Base-by-base conservation (phyloP, 2,888 invertebrate genomes). In the Rhingia campestris region DNA sequence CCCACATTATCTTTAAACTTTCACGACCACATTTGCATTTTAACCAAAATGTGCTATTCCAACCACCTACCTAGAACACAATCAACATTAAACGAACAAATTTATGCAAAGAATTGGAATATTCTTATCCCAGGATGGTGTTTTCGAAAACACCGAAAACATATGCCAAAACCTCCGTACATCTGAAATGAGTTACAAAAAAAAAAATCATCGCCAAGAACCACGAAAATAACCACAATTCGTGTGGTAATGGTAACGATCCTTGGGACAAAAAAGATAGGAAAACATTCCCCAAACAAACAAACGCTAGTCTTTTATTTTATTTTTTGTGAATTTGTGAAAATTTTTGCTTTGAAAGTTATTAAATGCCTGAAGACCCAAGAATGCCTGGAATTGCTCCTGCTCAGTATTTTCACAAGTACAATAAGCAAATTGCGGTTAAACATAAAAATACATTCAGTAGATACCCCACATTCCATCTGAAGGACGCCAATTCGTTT, bases 401-500 rank as follows among this genome's bases (percentile, higher is more conserved):
- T 37, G 59, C 7, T 12, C 5, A 6, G n/a, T 7, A 14, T 12
- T 14, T 35, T 10, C 2, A 49, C 33, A 56, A 37, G 39, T 9
- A 51, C 32, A 35, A 14, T 6, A 3, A 6, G 30, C 63, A 49
- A 49, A 63, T 37, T 63, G 22, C 22, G 49, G 35, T 30, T 37
- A 63, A 22, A 12, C 37, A 37, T 35, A 35, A 35, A 35, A 33
- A 30, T 35, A 4, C 45, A 47, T 47, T 0, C 9, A 7, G 35
- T 30, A 22, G 12, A 12, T 33, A 32, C 30, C 6, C n/a, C 43
- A n/a, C 41, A 14, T 32, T 43, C 9, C 10, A 33, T 53, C 45
- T 22, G 49, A 61, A 61, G 72, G 63, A 56, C 63, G 39, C 37
- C 54, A 64, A 73, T 64, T 64, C 54, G 63, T 73, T 73, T 73